Percentiles rank a stretch among this genome's conserved stretches.
These are phyloP conservation scores for Fregetta grallaria DNA, from an alignment of 2,113 vertebrate genomes.

Conservation along the genomic window DNA sequence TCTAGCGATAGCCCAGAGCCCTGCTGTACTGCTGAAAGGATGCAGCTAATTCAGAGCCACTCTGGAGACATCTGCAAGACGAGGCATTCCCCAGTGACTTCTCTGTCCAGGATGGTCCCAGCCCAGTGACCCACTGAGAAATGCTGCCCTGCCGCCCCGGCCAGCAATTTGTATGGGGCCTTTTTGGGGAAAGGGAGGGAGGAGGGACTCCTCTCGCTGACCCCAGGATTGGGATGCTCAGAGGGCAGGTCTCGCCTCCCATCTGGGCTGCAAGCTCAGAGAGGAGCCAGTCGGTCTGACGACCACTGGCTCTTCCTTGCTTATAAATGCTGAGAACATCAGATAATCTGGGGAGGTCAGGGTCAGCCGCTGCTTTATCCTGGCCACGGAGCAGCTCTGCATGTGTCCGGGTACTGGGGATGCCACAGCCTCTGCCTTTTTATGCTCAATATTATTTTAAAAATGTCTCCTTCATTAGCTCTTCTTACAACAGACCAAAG, in stretches of 20 bases:
- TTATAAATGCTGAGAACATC: constrained; percentile 87
- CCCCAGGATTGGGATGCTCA: constrained; percentile 77
- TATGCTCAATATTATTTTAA: not conserved
- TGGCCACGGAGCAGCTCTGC: not conserved
- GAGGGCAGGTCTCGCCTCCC: constrained; percentile 82
- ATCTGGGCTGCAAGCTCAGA: constrained; percentile 75
- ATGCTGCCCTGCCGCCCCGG: not conserved
- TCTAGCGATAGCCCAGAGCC: not conserved
- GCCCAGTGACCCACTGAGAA: not conserved
- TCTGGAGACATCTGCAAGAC: constrained; percentile 1
- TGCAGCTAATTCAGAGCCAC: not conserved
- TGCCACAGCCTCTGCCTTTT: not conserved
- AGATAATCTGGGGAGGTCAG: constrained; percentile 81
- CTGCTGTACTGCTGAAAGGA: not conserved
- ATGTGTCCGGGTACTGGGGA: not conserved
- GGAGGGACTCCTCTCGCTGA: constrained; percentile 72
- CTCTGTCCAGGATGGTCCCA: not conserved
- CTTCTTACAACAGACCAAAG: not conserved
- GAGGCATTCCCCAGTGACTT: not conserved
- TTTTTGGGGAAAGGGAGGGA: not conserved
- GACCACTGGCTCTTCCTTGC: constrained; percentile 78
- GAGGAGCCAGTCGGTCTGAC: constrained; percentile 88
- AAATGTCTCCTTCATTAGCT: not conserved
- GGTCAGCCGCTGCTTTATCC: constrained; percentile 63
- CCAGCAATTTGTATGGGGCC: not conserved